phyloP scores from a whole-genome alignment of 2,113 vertebrate species.

The Vireo altiloquus region DNA sequence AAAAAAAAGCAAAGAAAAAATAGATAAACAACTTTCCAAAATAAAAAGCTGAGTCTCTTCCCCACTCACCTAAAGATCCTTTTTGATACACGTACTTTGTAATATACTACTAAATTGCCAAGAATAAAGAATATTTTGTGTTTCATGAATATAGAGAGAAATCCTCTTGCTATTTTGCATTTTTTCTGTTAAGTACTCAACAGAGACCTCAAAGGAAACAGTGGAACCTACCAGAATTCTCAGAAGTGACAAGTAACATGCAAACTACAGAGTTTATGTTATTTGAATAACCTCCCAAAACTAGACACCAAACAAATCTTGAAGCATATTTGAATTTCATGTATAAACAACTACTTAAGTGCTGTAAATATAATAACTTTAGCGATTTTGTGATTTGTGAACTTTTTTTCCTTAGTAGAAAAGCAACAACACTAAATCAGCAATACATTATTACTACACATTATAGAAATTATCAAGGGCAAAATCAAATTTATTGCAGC shows the following conservation, averaged over 20 bases:
- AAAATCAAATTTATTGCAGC: constrained; percentile 52
- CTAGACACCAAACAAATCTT: neutral
- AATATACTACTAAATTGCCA: neutral
- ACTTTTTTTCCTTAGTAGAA: neutral
- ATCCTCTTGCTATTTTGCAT: neutral
- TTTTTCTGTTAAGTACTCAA: neutral
- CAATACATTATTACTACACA: constrained; percentile 4
- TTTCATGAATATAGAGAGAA: neutral
- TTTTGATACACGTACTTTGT: neutral
- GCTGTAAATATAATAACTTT: neutral
- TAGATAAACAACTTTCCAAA: neutral
- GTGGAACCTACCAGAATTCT: neutral
- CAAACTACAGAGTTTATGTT: neutral
- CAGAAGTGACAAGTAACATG: neutral
- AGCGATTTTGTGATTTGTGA: neutral
- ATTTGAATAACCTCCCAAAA: neutral
- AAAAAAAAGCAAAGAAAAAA: neutral
- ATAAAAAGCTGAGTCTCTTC: neutral
- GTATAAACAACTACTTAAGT: neutral
- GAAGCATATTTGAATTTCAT: neutral
- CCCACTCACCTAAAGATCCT: neutral
- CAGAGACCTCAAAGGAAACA: constrained; percentile 7
- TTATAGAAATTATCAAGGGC: constrained; percentile 51
- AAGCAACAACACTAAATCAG: constrained; percentile 14
- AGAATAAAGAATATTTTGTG: neutral